These are phyloP conservation scores for Caerostris darwini DNA, from an alignment of 1,140 invertebrate genomes.

Conservation along the genomic window DNA sequence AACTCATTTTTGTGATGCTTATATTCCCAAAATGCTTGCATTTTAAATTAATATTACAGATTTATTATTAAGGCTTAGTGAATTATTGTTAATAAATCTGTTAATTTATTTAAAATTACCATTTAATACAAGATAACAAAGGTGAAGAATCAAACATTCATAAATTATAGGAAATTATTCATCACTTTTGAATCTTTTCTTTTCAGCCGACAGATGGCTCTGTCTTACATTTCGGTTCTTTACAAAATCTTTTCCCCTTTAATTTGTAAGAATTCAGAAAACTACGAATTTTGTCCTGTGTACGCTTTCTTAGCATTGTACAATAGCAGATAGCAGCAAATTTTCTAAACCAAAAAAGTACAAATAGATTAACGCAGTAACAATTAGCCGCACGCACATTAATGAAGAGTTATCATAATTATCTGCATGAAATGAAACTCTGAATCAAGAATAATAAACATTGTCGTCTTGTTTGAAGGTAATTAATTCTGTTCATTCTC, in stretches of 20 bases:
- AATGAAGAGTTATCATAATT: slow-evolving; percentile 49
- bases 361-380: background rate
- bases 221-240: background rate
- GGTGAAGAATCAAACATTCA: no score
- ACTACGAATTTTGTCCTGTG: background rate
- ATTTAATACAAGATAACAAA: no score
- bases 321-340: background rate
- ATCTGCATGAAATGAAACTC: slow-evolving; percentile 51
- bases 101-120: no score
- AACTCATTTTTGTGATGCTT: no score
- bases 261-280: background rate
- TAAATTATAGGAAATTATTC: background rate
- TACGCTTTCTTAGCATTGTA: background rate
- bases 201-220: background rate
- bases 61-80: no score
- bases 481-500: slow-evolving; percentile 48
- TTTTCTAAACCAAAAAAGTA: background rate
- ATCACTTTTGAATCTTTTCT: background rate
- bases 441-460: slow-evolving; percentile 49
- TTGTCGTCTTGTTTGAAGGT: slow-evolving; percentile 34
- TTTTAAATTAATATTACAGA: no score
- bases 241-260: background rate
- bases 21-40: no score
- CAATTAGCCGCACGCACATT: slow-evolving; percentile 20
- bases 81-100: no score